Evolutionary conservation across 64 coral and sea anemone species (phyloP), one percentile per base, ranked within the genome.

Genomic region (Astreopora myriophthalma): DNA sequence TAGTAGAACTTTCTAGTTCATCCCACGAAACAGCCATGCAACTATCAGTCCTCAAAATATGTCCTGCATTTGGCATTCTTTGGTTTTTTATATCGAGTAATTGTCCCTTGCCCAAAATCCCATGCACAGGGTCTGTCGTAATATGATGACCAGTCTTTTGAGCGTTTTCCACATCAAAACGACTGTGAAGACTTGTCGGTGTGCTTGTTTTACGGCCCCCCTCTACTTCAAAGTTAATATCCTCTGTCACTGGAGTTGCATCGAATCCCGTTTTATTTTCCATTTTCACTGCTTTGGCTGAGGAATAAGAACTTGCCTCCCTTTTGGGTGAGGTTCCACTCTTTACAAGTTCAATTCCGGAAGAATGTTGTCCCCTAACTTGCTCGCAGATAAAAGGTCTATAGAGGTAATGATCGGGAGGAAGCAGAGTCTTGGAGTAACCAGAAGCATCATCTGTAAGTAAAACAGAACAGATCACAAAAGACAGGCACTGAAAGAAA

Each of bases 291-390:
- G 8, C 62, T 66, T 6, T 27, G 6, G 6, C 62, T 28, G 23
- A 24, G 62, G 62, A 66, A 3, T 24, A 27, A 28, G 3, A 8
- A 3, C 22, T 66, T 66, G 22, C 11, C 8, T 26, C 22, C 24
- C 3, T 27, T 1, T 66, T 0, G 7, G 27, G 16, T 26, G 71
- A 84, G 19, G 90, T 93, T 69, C 94, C 94, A 32, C 34, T 34
- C 48, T 64, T 85, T 4, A 96, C 70, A 67, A 93, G 94, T 76
- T 96, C 90, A 68, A 68, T 66, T 8, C 83, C 57, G 52, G 90
- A 92, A 66, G 89, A 86, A 32, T 89, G 89, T 31, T 92, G 94
- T 25, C 85, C 33, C 34, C 71, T 89, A 2, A 96, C 84, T 42
- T 42, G 6, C 34, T 96, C 65, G 64, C 88, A 85, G 16, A 96